Evolutionary conservation across 2,888 invertebrate genomes (phyloP), one percentile per base, ranked within the genome.

Genomic region (Patella ulyssiponensis): DNA sequence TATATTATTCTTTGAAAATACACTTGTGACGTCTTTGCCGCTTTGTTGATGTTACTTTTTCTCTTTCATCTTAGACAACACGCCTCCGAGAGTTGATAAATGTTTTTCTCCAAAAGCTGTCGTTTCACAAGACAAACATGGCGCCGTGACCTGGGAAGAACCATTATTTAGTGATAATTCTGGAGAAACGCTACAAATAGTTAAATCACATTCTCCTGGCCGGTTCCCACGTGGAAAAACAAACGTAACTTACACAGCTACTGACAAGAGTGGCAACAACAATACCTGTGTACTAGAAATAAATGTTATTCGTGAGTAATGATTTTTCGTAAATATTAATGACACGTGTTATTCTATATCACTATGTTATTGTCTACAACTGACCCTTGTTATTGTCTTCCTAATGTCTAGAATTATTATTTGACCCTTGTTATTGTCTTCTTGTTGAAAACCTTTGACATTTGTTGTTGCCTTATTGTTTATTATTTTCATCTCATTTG

Each of bases 81-180:
- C 93, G 64, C 93, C 94, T 17, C 95, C 95, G 4, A 88, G 87
- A 0, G 89, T 95, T 52, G 91, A 91, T 82, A 84, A 85, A 77
- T 95, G 95, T 86, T 90, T 93, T 15, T 93, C 93, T 79, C 94
- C 95, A 0, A 92, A 94, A 5, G 93, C 94, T 76, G 91, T 94
- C 17, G 89, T 92, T 15, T 87, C 87, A 9, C 77, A 84, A 2
- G 83, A 83, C 12, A 77, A 80, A n/a, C 79, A 84, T 71, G 84
- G 83, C 11, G 80, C 86, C 51, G 87, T 89, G 17, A 86, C 92
- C 15, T 94, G 94, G 94, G 93, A 93, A 76, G 94, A 94, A 85
- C 94, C 94, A 1, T 79, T 91, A 11, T 93, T 93, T 84, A 92
- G 91, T 56, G 95, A 95, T 88, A 95, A 95, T 88, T 94, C 93